Base-by-base conservation (phyloP, 2,888 invertebrate species). In the Druceiella hillmani region DNA sequence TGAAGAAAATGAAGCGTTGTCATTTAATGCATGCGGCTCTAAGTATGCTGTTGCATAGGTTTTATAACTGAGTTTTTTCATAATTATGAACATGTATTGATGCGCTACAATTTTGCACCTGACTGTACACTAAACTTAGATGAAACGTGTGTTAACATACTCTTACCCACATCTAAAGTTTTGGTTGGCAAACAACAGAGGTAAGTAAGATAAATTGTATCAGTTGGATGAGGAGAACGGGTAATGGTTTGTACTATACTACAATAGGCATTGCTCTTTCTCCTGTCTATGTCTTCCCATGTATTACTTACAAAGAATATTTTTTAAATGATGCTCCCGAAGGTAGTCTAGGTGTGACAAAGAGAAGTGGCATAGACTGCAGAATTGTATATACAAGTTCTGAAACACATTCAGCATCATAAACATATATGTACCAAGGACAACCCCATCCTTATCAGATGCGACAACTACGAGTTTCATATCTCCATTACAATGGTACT, bases 381-480 rank as follows among this genome's bases (percentile, higher is more conserved):
- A 38, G 39, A 31, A 38, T 45, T n/a, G 27, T 38, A 38, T 41
- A 25, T 47, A 34, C 26, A 27, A 39, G 44, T 50, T 38, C n/a
- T n/a, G n/a, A n/a, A n/a, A n/a, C n/a, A n/a, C n/a, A n/a, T n/a
- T n/a, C n/a, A n/a, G n/a, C n/a, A n/a, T n/a, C n/a, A n/a, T n/a
- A n/a, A n/a, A n/a, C n/a, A n/a, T n/a, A n/a, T n/a, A n/a, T n/a
- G n/a, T n/a, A n/a, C n/a, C n/a, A n/a, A n/a, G n/a, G n/a, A n/a
- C n/a, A n/a, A n/a, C n/a, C n/a, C n/a, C n/a, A n/a, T n/a, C n/a
- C n/a, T n/a, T n/a, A n/a, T n/a, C n/a, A n/a, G n/a, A n/a, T n/a
- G 38, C 43, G 50, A 50, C 40, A 50, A 50, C 43, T 45, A 49
- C 31, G 45, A 47, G 40, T 38, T 40, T 9, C 50, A 48, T 34